Percentiles rank a stretch among this genome's conserved stretches.
phyloP scores from a whole-genome alignment of 2,113 vertebrate genomes.

The Climacteris rufus region DNA sequence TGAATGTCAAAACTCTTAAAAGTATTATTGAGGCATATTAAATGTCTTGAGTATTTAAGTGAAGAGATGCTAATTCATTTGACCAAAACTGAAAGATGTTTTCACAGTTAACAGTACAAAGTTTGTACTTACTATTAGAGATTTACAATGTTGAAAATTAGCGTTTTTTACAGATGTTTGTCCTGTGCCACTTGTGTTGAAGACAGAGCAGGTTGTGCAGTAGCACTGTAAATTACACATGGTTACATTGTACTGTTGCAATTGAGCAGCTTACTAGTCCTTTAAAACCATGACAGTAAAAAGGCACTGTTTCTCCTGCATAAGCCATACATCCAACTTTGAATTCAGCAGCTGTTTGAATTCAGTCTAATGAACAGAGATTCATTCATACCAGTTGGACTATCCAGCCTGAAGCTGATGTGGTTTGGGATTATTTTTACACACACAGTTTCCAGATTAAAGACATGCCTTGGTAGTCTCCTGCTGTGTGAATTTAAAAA shows the following conservation, averaged over 20 bases:
- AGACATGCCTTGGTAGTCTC: neutral
- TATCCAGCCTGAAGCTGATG: neutral
- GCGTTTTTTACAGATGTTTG: neutral
- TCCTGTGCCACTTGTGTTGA: neutral
- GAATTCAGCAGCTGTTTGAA: neutral
- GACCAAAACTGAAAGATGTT: neutral
- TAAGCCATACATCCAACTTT: neutral
- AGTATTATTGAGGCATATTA: slow-evolving; percentile 4
- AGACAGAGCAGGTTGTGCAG: neutral
- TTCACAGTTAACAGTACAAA: neutral
- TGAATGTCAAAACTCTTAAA: neutral
- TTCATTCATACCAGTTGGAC: neutral
- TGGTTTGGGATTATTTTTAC: neutral
- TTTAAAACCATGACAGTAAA: neutral
- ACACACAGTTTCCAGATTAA: neutral
- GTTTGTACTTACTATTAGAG: neutral
- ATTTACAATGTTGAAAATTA: neutral
- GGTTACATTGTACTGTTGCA: neutral
- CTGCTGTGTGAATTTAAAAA: neutral
- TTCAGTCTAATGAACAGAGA: neutral
- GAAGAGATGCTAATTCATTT: neutral
- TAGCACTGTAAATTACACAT: neutral
- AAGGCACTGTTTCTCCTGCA: neutral
- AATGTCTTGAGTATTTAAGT: neutral
- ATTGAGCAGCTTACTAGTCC: neutral